These are phyloP conservation scores for Microcebus griseorufus DNA, from an alignment of 2,113 vertebrate species.

Conservation along the genomic window DNA sequence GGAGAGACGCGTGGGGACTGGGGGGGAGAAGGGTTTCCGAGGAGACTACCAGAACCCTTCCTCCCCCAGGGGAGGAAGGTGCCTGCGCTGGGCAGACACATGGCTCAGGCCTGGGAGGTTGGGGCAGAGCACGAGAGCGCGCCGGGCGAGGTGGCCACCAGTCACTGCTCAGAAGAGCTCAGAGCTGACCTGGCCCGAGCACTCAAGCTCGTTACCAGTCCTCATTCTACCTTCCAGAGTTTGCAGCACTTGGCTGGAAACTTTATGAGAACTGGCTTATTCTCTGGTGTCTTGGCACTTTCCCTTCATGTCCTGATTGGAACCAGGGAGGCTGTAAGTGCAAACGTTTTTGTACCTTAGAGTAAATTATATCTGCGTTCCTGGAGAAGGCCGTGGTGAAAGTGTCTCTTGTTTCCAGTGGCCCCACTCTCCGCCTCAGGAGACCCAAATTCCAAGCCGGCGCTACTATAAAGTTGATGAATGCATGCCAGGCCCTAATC, in stretches of 20 bases:
- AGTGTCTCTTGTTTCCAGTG: slow-evolving; percentile 79
- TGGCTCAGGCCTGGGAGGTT: fast-evolving
- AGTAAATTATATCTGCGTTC: slow-evolving; percentile 79
- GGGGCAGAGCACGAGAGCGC: neutral
- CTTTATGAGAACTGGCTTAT: slow-evolving; percentile 79
- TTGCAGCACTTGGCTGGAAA: slow-evolving; percentile 70
- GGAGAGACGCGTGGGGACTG: neutral
- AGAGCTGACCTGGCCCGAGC: neutral
- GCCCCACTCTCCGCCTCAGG: slow-evolving; percentile 60
- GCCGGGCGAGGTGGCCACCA: neutral
- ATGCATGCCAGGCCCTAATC: slow-evolving; percentile 78
- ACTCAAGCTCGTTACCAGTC: slow-evolving; percentile 52
- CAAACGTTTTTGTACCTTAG: slow-evolving; percentile 80
- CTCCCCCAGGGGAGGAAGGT: neutral
- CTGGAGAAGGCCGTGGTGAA: slow-evolving; percentile 74
- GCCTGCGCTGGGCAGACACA: neutral
- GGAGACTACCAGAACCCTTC: neutral
- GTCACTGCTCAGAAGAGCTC: neutral
- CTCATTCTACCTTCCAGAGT: slow-evolving; percentile 52
- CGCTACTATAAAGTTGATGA: slow-evolving; percentile 79
- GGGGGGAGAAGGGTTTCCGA: neutral
- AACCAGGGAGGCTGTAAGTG: slow-evolving; percentile 79
- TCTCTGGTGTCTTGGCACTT: slow-evolving; percentile 75
- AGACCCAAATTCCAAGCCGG: slow-evolving; percentile 72
- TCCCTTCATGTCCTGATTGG: slow-evolving; percentile 76